A percentile compares a stretch with the other conserved stretches of the same genome.
phyloP scores from a whole-genome alignment of 1,140 invertebrate species.

The Drosophila watanabei region DNA sequence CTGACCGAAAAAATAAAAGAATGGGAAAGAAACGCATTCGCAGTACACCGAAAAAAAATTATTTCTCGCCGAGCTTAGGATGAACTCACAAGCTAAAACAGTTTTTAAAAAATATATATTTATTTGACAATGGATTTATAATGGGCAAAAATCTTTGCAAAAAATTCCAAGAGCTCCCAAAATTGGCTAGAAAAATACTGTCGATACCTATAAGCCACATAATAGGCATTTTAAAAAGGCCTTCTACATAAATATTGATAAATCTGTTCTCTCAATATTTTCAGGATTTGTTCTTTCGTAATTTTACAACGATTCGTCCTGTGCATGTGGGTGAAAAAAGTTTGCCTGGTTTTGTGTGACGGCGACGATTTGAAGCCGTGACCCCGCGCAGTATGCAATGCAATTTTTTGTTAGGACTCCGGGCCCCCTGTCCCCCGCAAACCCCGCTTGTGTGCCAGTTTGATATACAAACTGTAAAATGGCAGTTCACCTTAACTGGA shows the following conservation, averaged over 20 bases:
- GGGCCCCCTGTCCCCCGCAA: not conserved
- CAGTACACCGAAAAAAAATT: not conserved
- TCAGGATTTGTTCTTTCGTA: not conserved
- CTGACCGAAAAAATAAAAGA: conserved; percentile 26
- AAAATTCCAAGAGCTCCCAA: no score
- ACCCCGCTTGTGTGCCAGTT: conserved; percentile 49
- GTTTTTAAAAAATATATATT: no score
- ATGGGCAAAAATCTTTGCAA: no score
- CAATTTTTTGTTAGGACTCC: conserved; percentile 36
- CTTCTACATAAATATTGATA: not conserved
- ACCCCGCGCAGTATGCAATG: conserved; percentile 60
- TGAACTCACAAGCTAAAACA: no score
- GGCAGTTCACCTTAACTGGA: conserved; percentile 79
- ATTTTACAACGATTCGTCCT: not conserved
- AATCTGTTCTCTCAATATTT: no score
- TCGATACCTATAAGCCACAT: no score
- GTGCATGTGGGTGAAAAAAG: conserved; percentile 48
- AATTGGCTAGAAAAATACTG: no score
- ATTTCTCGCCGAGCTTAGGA: not conserved
- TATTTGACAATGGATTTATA: no score
- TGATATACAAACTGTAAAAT: conserved; percentile 80
- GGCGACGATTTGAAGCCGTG: conserved; percentile 76
- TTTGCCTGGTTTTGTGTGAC: conserved; percentile 56
- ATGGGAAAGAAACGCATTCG: conserved; percentile 15
- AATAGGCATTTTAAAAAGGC: not conserved